A percentile compares a stretch with the other conserved stretches of the same genome.
Evolutionary conservation across 2,888 invertebrate genomes (phyloP).

Genomic region (Atrina japonica): DNA sequence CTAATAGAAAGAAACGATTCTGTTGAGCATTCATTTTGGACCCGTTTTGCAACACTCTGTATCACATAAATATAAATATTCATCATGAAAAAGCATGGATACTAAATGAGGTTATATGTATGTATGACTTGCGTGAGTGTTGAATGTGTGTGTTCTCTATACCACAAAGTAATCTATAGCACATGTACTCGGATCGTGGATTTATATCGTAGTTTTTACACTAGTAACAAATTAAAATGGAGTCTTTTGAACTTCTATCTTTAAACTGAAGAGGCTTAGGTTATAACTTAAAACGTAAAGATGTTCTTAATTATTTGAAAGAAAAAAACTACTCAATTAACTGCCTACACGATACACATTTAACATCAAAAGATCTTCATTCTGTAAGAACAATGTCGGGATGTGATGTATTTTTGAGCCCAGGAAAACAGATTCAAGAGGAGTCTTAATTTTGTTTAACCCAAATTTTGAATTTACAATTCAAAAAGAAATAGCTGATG

Average conservation of each 20-base stretch:
- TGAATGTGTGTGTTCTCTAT: too few species aligned
- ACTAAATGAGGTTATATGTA: too few species aligned
- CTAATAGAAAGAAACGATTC: too few species aligned
- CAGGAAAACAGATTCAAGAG: neutral
- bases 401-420: conserved; percentile 4
- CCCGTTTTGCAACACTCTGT: too few species aligned
- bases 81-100: too few species aligned
- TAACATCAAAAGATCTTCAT: conserved; percentile 2
- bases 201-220: too few species aligned
- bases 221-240: too few species aligned
- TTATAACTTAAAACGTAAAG: neutral
- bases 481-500: neutral
- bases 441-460: neutral
- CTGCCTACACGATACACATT: conserved; percentile 11
- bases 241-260: too few species aligned
- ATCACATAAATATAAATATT: too few species aligned
- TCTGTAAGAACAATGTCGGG: neutral
- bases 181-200: too few species aligned
- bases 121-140: too few species aligned
- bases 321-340: conserved; percentile 10
- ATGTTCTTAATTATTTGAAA: conserved; percentile 1
- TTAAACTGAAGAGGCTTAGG: conserved; percentile 6
- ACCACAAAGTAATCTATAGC: too few species aligned
- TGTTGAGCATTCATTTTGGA: neutral
- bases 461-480: neutral